Evolutionary conservation across 1,140 invertebrate genomes (phyloP).

Genomic region (Ceratitis capitata): DNA sequence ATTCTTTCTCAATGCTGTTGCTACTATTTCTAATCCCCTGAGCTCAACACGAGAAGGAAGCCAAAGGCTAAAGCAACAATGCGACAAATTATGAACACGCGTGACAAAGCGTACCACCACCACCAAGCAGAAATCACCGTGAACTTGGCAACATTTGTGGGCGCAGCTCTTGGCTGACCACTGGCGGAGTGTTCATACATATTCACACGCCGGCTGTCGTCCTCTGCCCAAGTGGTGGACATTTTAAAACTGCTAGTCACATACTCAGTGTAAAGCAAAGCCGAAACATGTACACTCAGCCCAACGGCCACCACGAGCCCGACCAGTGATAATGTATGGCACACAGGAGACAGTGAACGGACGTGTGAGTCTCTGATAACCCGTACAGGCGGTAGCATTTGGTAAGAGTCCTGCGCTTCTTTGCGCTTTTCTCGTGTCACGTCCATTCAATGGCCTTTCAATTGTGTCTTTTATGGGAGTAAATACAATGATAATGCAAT

Average conservation of each 20-base stretch:
- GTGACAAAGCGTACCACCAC: not conserved
- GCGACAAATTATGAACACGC: conserved; percentile 45
- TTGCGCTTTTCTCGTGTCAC: not conserved
- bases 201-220: not conserved
- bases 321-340: not conserved
- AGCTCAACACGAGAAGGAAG: not conserved
- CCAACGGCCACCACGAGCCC: not conserved
- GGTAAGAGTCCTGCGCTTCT: not conserved
- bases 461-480: not conserved
- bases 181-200: not conserved
- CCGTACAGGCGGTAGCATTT: not conserved
- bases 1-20: not conserved
- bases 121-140: not conserved
- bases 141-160: not conserved
- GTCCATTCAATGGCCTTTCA: conserved; percentile 21
- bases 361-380: not conserved
- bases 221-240: not conserved
- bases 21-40: not conserved
- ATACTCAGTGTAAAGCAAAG: conserved; percentile 5
- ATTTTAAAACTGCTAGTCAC: conserved; percentile 42
- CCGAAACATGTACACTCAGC: not conserved
- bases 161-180: not conserved
- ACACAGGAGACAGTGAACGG: conserved; percentile 31
- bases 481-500: conserved; percentile 42
- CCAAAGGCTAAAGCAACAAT: conserved; percentile 39